phyloP scores from a whole-genome alignment of 2,797 vertebrate genomes.

The Protonibea diacanthus region DNA sequence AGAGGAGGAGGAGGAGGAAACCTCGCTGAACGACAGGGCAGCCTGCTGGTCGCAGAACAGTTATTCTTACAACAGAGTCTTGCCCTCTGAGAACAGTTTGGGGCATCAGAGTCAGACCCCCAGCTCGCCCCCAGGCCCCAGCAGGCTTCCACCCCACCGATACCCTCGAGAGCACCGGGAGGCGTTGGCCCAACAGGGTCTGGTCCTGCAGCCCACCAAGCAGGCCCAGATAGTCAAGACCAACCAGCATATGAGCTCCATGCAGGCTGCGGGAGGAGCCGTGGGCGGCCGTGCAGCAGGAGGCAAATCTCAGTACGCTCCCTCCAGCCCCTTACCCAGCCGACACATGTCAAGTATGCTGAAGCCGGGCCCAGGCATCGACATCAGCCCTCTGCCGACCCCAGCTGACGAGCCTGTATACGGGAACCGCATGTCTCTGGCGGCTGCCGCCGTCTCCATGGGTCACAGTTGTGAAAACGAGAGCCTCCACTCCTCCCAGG shows the following conservation, averaged over 20 bases:
- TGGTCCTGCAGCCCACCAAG: constrained; percentile 91
- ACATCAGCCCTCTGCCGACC: constrained; percentile 82
- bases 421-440: constrained; percentile 79
- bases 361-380: constrained; percentile 85
- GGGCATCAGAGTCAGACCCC: constrained; percentile 73
- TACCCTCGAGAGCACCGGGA: constrained; percentile 87
- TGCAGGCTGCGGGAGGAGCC: constrained; percentile 74
- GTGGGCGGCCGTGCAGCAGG: constrained; percentile 72
- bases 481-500: constrained; percentile 60
- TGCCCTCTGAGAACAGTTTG: constrained; percentile 78
- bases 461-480: constrained; percentile 81
- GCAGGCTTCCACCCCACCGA: constrained; percentile 70
- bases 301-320: constrained; percentile 86
- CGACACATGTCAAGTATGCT: constrained; percentile 81
- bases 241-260: constrained; percentile 91
- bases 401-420: constrained; percentile 74
- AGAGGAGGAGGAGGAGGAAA: constrained; percentile 66
- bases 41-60: constrained; percentile 81
- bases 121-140: constrained; percentile 80
- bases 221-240: constrained; percentile 99
- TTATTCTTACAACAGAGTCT: constrained; percentile 82
- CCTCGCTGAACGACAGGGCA: constrained; percentile 70
- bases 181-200: constrained; percentile 85
- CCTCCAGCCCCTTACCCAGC: constrained; percentile 89
- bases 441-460: constrained; percentile 52